Evolutionary conservation across 2,797 vertebrate genomes (phyloP), one percentile per base, ranked within the genome.

Genomic region (Lacerta viridis): DNA sequence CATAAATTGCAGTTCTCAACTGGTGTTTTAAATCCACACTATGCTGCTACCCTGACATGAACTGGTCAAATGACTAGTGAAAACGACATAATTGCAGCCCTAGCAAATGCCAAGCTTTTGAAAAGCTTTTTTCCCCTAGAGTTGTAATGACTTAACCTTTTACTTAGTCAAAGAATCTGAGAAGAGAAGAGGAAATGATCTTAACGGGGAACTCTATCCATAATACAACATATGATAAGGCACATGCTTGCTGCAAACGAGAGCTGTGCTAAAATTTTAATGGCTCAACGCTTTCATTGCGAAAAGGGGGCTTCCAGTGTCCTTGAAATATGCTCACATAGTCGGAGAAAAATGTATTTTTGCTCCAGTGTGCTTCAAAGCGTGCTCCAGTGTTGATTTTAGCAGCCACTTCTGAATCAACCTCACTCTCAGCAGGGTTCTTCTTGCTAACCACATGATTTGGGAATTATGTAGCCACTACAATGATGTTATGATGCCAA

Each of bases 131-230:
- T 79, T 4, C 50, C 4, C 50, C 7, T 86, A 25, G 87, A 25
- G 5, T 87, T 91, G 64, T 90, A 91, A 36, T 83, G 39, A 84
- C 84, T 79, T 90, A 78, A 84, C 3, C 66, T 87, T 87, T 83
- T 82, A 50, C 3, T 79, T 33, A 91, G 85, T 33, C 15, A 83
- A 46, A 77, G 9, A 76, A 59, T 71, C 20, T 7, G 43, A 79
- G 17, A 80, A 80, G 27, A 80, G 27, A 68, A 84, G 61, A 59
- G 33, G 77, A 41, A 64, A 6, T 80, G 39, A 9, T 81, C 39
- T 11, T 79, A 15, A 20, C 79, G 7, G 23, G 87, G 88, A 76
- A 7, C 91, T 83, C 13, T 82, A 55, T 41, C 66, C 23, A 3
- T 59, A 83, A 81, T 0, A 84, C 0, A 88, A 46, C 66, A 77